Evolutionary conservation across 1,140 invertebrate species (phyloP), one percentile per base, ranked within the genome.

Genomic region (Aphidius ervi): DNA sequence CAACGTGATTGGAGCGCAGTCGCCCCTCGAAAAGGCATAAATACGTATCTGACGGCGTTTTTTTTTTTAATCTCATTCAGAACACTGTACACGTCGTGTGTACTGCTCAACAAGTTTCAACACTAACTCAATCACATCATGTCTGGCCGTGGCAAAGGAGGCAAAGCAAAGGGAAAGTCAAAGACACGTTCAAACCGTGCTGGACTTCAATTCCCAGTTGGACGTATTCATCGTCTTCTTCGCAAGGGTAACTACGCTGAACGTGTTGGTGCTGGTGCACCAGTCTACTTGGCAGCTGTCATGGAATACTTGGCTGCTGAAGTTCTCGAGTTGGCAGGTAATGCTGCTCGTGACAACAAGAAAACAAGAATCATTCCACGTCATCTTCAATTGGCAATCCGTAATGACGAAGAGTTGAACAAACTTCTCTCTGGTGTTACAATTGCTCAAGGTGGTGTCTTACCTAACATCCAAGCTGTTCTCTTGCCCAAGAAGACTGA

Each of bases 361-460:
- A 52, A 52, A n/a, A 39, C 49, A n/a, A 52, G 49, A n/a, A 52
- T 52, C 8, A 52, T 52, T 39, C 49, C 49, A 5, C 37, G 49
- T 9, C 49, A 52, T 52, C 31, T 52, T 5, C 49, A 52, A n/a
- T 39, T 52, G 49, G 49, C 49, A 9, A 52, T 52, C 5, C 49
- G 49, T 52, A 52, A 52, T 39, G 49, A 52, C 31, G 49, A 52
- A 39, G 49, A 52, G 31, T 52, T 52, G 31, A 52, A 52, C 8
- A 52, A 52, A 10, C 49, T 52, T n/a, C 23, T 52, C 5, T 52
- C 49, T 2, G 49, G 49, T 39, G 49, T 52, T 52, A 52, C 49
- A 3, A 52, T 52, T 40, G 49, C 49, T 1, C 49, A 52, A n/a
- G 49, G 49, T 39, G 49, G 49, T 4, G 49, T 52, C 1, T 39